Evolutionary conservation across 2,888 invertebrate genomes (phyloP), one percentile per base, ranked within the genome.

Genomic region (Julus scanicus): DNA sequence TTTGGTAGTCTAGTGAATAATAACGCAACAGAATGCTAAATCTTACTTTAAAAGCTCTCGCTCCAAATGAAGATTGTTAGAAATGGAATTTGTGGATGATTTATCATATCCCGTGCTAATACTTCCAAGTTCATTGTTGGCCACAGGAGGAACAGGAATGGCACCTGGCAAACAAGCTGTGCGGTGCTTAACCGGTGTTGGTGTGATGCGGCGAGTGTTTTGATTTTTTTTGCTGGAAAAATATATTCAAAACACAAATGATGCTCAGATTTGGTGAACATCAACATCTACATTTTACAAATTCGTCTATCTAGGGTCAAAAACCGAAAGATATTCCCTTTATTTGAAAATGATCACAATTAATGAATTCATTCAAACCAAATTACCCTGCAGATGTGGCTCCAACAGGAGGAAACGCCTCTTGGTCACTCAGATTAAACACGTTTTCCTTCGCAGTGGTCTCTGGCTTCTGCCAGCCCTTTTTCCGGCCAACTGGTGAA

Each of bases 11-110:
- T 17, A 15, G 15, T 2, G n/a, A 39, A 37, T 2, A 2, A 13
- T 39, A 13, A 13, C 5, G 29, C 6, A 83, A 2, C 11, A 39
- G 39, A 15, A 13, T 15, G 8, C 13, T 83, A 83, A 83, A 83
- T 83, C 83, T n/a, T 83, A 83, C 83, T 83, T 83, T 13, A 83
- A 83, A 37, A 83, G 83, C n/a, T 83, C 83, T 83, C 83, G 29
- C 39, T 83, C 83, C 39, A 83, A 29, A 87, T 20, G 20, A 85
- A 85, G 40, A 39, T 85, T 17, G 15, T 2, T 86, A 15, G 8
- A 44, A 86, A 53, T 48, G 53, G 48, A 5, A 3, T 8, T 49
- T 86, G 86, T 29, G 39, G n/a, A n/a, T 4, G 39, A 37, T 83
- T 29, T 53, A 15, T 15, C 15, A 2, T 2, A 53, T 4, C 2